phyloP scores from a whole-genome alignment of 2,888 invertebrate genomes.

The Mesoligia furuncula region DNA sequence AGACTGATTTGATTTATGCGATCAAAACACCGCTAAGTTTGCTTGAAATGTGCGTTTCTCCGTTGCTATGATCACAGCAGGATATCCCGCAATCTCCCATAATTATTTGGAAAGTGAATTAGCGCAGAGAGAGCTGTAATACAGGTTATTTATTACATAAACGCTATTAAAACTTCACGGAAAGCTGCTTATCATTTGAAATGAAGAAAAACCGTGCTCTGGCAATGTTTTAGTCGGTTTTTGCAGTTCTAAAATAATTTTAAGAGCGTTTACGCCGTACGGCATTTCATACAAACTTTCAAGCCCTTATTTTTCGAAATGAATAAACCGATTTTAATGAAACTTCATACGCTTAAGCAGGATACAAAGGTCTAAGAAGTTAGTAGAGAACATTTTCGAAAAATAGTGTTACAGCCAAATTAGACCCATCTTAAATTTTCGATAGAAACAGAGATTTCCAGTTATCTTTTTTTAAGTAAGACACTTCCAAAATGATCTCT shows the following conservation, averaged over 20 bases:
- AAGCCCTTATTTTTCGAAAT: too few relatives aligned
- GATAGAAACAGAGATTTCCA: too few relatives aligned
- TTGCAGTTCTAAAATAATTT: neutral
- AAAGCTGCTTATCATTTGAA: constrained; percentile 12
- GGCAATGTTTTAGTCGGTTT: neutral
- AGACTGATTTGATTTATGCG: neutral
- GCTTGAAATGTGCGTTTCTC: neutral
- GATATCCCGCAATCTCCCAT: constrained; percentile 28
- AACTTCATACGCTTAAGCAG: too few relatives aligned
- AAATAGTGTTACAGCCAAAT: too few relatives aligned
- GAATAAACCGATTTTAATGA: too few relatives aligned
- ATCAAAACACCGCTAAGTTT: neutral
- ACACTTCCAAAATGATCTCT: too few relatives aligned
- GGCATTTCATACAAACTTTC: too few relatives aligned
- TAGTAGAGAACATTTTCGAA: too few relatives aligned
- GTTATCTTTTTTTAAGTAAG: too few relatives aligned
- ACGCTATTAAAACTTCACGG: neutral
- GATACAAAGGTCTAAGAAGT: too few relatives aligned
- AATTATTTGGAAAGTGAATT: constrained; percentile 35
- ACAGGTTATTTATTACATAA: constrained; percentile 23
- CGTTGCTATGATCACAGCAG: constrained; percentile 8
- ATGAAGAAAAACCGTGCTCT: neutral
- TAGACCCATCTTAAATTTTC: too few relatives aligned
- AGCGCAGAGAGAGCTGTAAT: constrained; percentile 21
- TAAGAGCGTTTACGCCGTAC: too few relatives aligned